Base-by-base conservation (phyloP, 2,888 invertebrate genomes). In the Brachyopa scutellaris region DNA sequence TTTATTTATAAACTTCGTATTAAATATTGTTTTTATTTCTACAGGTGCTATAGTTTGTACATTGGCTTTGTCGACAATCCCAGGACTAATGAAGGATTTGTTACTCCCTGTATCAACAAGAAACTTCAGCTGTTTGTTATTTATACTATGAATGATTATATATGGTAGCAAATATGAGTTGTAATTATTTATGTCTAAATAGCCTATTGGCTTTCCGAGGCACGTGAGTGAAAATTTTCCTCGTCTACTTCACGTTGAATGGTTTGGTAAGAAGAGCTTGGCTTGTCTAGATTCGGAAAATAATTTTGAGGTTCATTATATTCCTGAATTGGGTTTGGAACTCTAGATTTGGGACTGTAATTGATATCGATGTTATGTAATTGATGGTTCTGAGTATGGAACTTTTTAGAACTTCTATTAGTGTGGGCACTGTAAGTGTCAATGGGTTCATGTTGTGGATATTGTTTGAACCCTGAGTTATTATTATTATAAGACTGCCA, bases 121-220 rank as follows among this genome's bases (percentile, higher is more conserved):
- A 53, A 79, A 66, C 42, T 61, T 67, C 2, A 76, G 7, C 11
- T 55, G 40, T 1, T 29, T 17, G 1, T 42, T 38, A 21, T 49
- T 49, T 15, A 47, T 11, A 3, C 51, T 59, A 0, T 17, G 21
- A 15, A 72, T 38, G n/a, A 49, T 26, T 9, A 69, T 67, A 21
- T 74, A 73, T 26, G 69, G 62, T 6, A 55, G 29, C 0, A 69
- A n/a, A 36, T 36, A 6, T 5, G 59, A 61, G 9, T 59, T 42
- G 15, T 78, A 64, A 5, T 61, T 64, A 53, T 73, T 79, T 1
- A 79, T 23, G 8, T 83, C 79, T 69, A 84, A 9, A 70, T 70
- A 84, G n/a, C 85, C 82, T 1, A 66, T 61, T 29, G 57, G 21
- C 69, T 59, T 5, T 49, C 40, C 40, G 79, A 85, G 80, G 80